Evolutionary conservation across 2,113 vertebrate species (phyloP).

Genomic region (Eptatretus burgeri): DNA sequence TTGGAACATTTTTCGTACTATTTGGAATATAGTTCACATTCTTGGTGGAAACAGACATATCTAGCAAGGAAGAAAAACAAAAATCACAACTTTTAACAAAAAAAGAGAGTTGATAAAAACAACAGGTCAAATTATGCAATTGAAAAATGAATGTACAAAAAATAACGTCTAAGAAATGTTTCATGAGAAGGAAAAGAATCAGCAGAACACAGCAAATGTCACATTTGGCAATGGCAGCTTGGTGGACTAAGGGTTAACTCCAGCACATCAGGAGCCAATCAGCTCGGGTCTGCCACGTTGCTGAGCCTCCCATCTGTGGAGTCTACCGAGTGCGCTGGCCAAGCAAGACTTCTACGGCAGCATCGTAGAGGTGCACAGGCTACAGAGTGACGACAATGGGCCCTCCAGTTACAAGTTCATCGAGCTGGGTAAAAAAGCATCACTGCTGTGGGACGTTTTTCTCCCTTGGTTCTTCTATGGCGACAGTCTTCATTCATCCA

Average conservation of each 20-base stretch:
- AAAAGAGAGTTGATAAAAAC: neutral
- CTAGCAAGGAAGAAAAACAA: too few species aligned
- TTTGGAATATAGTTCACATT: too few species aligned
- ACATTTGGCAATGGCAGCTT: neutral
- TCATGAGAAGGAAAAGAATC: neutral
- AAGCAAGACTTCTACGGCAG: neutral
- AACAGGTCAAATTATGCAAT: neutral
- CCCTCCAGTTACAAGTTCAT: neutral
- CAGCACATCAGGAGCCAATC: constrained; percentile 4
- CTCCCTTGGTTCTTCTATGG: neutral
- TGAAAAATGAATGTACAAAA: neutral
- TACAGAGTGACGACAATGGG: neutral
- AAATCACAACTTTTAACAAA: neutral
- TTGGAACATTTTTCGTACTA: too few species aligned
- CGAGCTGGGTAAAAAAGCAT: neutral
- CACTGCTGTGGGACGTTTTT: neutral
- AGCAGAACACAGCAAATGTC: neutral
- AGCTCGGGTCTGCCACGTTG: constrained; percentile 5
- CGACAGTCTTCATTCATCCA: neutral
- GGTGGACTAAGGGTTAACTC: neutral
- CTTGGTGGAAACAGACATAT: too few species aligned
- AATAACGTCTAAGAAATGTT: neutral
- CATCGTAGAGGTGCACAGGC: neutral
- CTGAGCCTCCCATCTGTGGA: neutral
- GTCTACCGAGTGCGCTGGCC: neutral